Percentiles rank a stretch among this genome's conserved stretches.
Evolutionary conservation across 2,113 vertebrate species (phyloP).

Genomic region (Ictidomys tridecemlineatus): DNA sequence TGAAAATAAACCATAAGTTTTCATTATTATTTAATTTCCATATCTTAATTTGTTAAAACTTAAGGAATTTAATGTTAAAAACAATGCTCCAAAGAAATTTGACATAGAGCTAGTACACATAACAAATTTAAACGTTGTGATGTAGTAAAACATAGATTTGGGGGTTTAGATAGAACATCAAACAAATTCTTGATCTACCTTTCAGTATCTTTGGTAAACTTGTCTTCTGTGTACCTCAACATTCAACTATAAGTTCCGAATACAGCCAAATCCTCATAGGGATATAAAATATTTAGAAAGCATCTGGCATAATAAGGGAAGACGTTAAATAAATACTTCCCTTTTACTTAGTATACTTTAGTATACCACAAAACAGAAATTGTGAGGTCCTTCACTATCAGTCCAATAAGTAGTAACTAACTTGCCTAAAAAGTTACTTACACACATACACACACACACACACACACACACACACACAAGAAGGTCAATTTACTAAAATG

Average conservation of each 20-base stretch:
- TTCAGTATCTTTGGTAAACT: background rate
- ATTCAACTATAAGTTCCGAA: background rate
- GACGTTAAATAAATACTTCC: constrained; percentile 35
- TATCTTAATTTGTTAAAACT: background rate
- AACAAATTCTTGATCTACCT: background rate
- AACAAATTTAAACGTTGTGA: background rate
- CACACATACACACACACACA: background rate
- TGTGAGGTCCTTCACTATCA: background rate
- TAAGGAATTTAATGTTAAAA: constrained; percentile 15
- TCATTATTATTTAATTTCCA: background rate
- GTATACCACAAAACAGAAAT: too few relatives aligned
- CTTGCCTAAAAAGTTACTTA: background rate
- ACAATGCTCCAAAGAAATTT: background rate
- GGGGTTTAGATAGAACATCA: constrained; percentile 10
- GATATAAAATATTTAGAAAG: background rate
- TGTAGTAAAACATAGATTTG: background rate
- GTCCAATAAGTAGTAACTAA: background rate
- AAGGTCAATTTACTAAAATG: background rate
- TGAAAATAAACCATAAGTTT: background rate
- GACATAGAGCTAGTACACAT: background rate
- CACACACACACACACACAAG: background rate
- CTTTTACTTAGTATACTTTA: background rate
- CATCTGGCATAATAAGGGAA: background rate
- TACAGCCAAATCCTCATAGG: background rate
- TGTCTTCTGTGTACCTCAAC: background rate